Evolutionary conservation across 1,140 invertebrate species (phyloP).

Genomic region (Danaus plexippus): DNA sequence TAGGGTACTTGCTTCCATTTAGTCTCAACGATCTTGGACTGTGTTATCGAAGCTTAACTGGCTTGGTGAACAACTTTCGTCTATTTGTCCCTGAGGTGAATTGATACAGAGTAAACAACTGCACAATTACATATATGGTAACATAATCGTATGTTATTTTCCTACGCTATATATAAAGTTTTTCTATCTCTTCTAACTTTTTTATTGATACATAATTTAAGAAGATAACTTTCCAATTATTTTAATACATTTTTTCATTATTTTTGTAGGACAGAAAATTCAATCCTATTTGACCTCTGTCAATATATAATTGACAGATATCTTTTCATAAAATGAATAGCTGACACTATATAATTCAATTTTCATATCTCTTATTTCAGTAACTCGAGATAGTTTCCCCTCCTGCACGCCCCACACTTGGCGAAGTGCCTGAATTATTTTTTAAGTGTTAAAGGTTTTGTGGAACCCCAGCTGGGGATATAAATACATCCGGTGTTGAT

Average conservation of each 20-base stretch:
- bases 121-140: no score
- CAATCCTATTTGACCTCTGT: no score
- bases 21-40: slow-evolving; percentile 3
- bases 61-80: no score
- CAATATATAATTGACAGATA: no score
- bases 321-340: not conserved
- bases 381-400: slow-evolving; percentile 9
- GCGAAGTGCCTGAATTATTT: slow-evolving; percentile 32
- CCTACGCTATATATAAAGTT: no score
- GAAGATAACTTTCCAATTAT: no score
- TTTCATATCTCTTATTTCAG: slow-evolving; percentile 9
- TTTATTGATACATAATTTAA: no score
- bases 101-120: slow-evolving; percentile 3
- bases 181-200: no score
- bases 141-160: no score
- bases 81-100: not conserved
- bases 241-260: not conserved
- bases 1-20: slow-evolving; percentile 27
- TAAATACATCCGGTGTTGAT: slow-evolving; percentile 32
- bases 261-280: not conserved
- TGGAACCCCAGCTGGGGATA: slow-evolving; percentile 23
- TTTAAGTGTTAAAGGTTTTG: slow-evolving; percentile 46
- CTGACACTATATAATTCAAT: slow-evolving; percentile 9
- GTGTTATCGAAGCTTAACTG: no score
- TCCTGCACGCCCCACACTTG: slow-evolving; percentile 8